Percentiles rank a stretch among this genome's conserved stretches.
phyloP scores from a whole-genome alignment of 1,140 invertebrate species.

The Drosophila littoralis region DNA sequence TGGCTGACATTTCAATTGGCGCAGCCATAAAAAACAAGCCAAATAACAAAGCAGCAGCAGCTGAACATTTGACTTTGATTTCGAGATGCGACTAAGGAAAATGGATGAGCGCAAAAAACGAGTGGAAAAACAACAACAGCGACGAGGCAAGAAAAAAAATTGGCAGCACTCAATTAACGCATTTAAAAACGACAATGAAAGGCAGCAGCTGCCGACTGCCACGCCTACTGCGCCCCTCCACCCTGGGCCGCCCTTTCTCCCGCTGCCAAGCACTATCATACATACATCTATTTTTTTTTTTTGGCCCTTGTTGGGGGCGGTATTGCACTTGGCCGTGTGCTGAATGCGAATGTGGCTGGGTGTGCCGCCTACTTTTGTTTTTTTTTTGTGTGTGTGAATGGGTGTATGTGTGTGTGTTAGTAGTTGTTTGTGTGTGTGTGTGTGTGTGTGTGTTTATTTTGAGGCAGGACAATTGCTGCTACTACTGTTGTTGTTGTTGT shows the following conservation, averaged over 20 bases:
- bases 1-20: conserved; percentile 75
- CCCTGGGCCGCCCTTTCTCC: neutral
- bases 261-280: no score
- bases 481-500: conserved; percentile 32
- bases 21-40: conserved; percentile 41
- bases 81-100: conserved; percentile 2
- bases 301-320: conserved; percentile 21
- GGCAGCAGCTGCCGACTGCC: conserved; percentile 25
- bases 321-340: conserved; percentile 40
- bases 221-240: neutral
- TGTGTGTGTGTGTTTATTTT: conserved; percentile 60
- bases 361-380: conserved; percentile 41
- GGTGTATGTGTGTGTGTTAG: conserved; percentile 2
- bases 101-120: neutral
- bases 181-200: conserved; percentile 70
- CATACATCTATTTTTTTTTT: neutral
- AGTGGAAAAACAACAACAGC: conserved; percentile 22
- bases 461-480: conserved; percentile 43
- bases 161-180: conserved; percentile 79
- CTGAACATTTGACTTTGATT: conserved; percentile 32
- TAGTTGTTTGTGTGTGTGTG: conserved; percentile 1
- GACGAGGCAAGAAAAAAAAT: conserved; percentile 50
- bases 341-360: conserved; percentile 20
- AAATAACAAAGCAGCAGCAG: conserved; percentile 8
- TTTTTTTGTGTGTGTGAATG: conserved; percentile 20